Evolutionary conservation across 2,113 vertebrate species (phyloP).

Genomic region (Daphoenositta chrysoptera): DNA sequence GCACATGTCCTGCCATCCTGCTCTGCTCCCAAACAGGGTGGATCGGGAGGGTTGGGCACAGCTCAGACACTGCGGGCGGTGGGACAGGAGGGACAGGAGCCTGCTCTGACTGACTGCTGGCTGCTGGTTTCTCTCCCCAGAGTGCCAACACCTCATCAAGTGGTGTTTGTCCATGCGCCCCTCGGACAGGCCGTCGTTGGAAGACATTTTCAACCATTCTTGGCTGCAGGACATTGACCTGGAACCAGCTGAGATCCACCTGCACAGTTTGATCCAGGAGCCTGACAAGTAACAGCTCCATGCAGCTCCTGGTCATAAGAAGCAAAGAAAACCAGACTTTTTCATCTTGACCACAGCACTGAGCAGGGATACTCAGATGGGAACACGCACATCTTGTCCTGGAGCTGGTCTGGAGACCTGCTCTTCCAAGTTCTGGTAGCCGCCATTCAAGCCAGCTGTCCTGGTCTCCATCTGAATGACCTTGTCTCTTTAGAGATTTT

Average conservation of each 20-base stretch:
- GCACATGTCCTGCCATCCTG: neutral
- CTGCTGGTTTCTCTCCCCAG: conserved; percentile 63
- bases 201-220: conserved; percentile 89
- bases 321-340: neutral
- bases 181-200: conserved; percentile 86
- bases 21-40: rapidly evolving
- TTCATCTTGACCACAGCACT: neutral
- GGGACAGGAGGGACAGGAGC: neutral
- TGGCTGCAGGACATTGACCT: conserved; percentile 87
- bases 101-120: rapidly evolving
- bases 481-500: neutral
- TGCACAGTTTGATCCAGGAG: conserved; percentile 86
- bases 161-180: conserved; percentile 88
- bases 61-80: rapidly evolving
- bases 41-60: neutral
- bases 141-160: conserved; percentile 90
- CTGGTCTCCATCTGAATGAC: neutral
- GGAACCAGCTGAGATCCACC: conserved; percentile 80
- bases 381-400: conserved; percentile 33
- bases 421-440: neutral
- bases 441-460: neutral
- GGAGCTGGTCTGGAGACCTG: conserved; percentile 26
- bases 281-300: conserved; percentile 67
- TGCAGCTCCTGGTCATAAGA: neutral
- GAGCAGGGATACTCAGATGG: conserved; percentile 57